Percentiles rank a stretch among this genome's conserved stretches.
Conservation (phyloP, 2,113 vertebrate genomes). For the Eira barbara region DNA sequence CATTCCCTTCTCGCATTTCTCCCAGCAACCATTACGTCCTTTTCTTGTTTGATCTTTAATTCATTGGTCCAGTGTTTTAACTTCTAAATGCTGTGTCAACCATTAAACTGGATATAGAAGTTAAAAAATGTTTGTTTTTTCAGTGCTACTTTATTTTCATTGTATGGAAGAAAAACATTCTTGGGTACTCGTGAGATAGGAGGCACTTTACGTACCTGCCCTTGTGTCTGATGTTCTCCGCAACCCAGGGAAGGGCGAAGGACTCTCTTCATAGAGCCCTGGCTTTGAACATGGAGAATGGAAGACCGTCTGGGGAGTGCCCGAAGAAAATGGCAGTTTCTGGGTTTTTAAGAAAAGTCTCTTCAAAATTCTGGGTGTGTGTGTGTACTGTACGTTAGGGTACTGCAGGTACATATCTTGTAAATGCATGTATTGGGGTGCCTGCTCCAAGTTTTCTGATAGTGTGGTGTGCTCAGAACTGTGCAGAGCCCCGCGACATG, state of each 20-base stretch:
- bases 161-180: neutral
- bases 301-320: neutral
- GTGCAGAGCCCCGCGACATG: neutral
- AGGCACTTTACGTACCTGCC: neutral
- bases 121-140: neutral
- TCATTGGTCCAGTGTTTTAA: neutral
- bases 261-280: neutral
- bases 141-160: neutral
- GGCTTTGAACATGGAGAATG: neutral
- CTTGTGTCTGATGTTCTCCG: neutral
- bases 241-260: neutral
- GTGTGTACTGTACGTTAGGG: neutral
- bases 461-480: neutral
- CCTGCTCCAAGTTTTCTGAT: neutral
- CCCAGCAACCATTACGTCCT: neutral
- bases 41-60: constrained; percentile 29
- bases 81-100: neutral
- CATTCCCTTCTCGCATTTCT: neutral
- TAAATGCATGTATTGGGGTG: neutral
- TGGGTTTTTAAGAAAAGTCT: neutral
- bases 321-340: neutral
- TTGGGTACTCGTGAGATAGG: neutral
- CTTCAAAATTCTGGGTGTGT: constrained; percentile 1
- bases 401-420: neutral
- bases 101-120: neutral